Percentiles rank a stretch among this genome's conserved stretches.
These are phyloP conservation scores for Tragelaphus strepsiceros DNA, from an alignment of 2,113 vertebrate genomes.

Conservation along the genomic window DNA sequence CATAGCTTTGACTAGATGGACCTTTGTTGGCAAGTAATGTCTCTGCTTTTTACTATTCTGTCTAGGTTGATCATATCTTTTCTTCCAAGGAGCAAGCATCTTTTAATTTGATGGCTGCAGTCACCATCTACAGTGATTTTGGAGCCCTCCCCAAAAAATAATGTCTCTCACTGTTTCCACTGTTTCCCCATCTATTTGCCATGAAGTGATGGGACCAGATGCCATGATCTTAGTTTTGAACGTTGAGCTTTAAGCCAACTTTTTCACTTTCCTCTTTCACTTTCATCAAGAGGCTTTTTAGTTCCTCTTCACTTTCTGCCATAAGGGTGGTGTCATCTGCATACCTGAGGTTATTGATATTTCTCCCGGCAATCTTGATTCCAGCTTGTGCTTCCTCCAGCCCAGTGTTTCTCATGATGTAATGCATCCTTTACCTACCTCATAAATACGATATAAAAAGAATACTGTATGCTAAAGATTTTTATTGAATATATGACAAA, in stretches of 20 bases:
- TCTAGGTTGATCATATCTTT: background rate
- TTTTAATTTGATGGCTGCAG: background rate
- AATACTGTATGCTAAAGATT: background rate
- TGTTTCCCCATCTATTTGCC: background rate
- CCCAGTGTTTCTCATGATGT: rapidly evolving
- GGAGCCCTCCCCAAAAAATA: background rate
- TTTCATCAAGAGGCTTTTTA: background rate
- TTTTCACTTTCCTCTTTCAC: background rate
- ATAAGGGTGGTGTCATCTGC: background rate
- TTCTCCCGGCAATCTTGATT: background rate
- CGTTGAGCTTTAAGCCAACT: background rate
- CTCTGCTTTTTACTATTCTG: background rate
- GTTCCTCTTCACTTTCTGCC: background rate
- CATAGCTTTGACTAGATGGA: background rate
- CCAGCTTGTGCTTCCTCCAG: background rate
- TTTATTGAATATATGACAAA: background rate
- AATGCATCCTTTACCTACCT: background rate
- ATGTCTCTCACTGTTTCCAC: background rate
- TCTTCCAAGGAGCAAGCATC: background rate
- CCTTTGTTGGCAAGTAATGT: background rate
- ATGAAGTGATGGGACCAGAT: background rate
- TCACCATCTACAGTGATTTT: background rate
- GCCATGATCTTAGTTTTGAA: background rate
- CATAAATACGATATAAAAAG: background rate
- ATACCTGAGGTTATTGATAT: background rate